phyloP scores from a whole-genome alignment of 1,140 invertebrate genomes.

The Galleria mellonella region DNA sequence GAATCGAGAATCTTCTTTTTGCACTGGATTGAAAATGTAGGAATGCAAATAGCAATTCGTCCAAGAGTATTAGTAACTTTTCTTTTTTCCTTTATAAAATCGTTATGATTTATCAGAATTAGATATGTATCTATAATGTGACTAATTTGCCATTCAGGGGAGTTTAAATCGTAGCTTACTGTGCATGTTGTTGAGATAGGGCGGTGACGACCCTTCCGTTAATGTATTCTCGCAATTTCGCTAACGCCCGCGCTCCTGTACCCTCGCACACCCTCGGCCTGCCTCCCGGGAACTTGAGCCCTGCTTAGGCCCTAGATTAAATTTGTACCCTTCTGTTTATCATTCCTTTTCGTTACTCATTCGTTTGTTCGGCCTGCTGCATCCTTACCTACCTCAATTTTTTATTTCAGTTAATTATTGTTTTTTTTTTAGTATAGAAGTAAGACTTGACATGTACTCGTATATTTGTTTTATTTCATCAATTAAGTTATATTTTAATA shows the following conservation, averaged over 20 bases:
- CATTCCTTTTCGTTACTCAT: constrained; percentile 33
- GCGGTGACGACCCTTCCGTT: constrained; percentile 32
- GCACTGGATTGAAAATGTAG: too few relatives aligned
- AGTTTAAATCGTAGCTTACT: constrained; percentile 31
- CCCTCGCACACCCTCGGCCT: not conserved
- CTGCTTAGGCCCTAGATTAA: constrained; percentile 46
- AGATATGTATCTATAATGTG: constrained; percentile 6
- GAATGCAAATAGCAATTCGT: too few relatives aligned
- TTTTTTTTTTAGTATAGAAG: too few relatives aligned
- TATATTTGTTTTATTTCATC: too few relatives aligned
- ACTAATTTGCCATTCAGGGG: constrained; percentile 27
- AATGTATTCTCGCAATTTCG: constrained; percentile 63
- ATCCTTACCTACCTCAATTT: not conserved
- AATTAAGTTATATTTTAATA: too few relatives aligned
- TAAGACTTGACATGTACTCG: too few relatives aligned
- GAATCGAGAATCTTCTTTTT: too few relatives aligned
- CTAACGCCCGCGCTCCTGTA: constrained; percentile 22
- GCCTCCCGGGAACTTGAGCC: constrained; percentile 25
- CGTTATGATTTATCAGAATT: too few relatives aligned
- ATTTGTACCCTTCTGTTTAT: constrained; percentile 50
- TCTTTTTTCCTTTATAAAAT: too few relatives aligned
- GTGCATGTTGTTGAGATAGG: constrained; percentile 45
- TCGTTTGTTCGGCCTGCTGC: constrained; percentile 8
- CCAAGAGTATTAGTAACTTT: too few relatives aligned
- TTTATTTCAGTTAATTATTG: too few relatives aligned